phyloP scores from a whole-genome alignment of 2,888 invertebrate species.

The Sarcophaga variegata region DNA sequence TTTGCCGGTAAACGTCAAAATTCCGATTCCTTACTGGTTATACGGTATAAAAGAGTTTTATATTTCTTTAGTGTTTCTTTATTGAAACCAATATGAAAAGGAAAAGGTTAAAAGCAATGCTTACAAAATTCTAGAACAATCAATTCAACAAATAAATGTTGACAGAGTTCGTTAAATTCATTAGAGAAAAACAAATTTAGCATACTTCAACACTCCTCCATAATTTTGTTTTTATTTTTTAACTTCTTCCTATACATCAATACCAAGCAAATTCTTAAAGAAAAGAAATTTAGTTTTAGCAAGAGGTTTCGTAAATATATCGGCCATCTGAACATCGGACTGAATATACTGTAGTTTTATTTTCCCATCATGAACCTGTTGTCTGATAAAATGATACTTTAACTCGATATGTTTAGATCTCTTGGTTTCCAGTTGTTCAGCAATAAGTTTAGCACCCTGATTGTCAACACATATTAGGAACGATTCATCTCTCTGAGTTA shows the following conservation, averaged over 20 bases:
- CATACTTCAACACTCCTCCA: neutral
- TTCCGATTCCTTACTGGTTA: too few relatives aligned
- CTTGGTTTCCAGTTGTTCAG: neutral
- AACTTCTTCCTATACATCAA: neutral
- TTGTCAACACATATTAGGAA: neutral
- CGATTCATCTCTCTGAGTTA: neutral
- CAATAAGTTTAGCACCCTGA: neutral
- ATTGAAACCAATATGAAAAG: too few relatives aligned
- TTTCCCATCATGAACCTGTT: neutral
- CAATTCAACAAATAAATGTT: too few relatives aligned
- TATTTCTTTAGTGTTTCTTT: too few relatives aligned
- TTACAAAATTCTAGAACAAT: too few relatives aligned
- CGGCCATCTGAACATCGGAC: neutral
- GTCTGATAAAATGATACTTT: neutral
- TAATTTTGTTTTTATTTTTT: neutral
- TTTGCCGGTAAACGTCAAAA: too few relatives aligned
- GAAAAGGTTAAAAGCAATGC: too few relatives aligned
- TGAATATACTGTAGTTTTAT: neutral
- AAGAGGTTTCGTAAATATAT: neutral
- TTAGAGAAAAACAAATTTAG: neutral
- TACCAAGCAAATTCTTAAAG: constrained; percentile 1
- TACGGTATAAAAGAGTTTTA: too few relatives aligned
- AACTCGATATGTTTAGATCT: constrained; percentile 4
- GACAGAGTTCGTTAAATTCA: too few relatives aligned
- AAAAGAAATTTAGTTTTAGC: neutral